Evolutionary conservation across 2,797 vertebrate species (phyloP), one percentile per base, ranked within the genome.

Genomic region (Cirrhinus mrigala): DNA sequence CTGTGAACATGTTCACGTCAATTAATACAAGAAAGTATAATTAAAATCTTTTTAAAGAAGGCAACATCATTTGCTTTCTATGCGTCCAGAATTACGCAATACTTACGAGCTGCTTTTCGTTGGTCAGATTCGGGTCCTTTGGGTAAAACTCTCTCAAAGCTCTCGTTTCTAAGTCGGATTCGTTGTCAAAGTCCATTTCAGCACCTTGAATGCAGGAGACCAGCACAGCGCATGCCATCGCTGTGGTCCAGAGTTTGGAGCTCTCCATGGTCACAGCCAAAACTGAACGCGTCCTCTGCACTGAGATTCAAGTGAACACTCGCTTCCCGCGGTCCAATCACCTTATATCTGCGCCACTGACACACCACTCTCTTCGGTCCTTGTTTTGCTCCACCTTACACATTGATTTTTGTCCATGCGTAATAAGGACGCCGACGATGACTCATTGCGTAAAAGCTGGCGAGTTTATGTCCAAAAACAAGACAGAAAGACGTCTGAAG

Each of bases 51-150:
- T 68, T 24, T 62, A 20, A 64, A 75, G 3, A 58, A 20, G 1
- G 58, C 1, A 52, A 14, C 22, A 12, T 10, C 15, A 6, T 46
- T 68, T 20, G 18, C 8, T 33, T 69, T n/a, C 14, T 14, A 12
- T 15, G 6, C 50, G 6, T 14, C 1, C 37, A 27, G n/a, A 56
- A 40, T 71, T 60, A 12, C 20, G 83, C 20, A 79, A 70, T 60
- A 89, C 95, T 95, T 90, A 96, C 96, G 91, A 97, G 93, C 90
- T 96, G 94, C 87, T 96, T 96, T 91, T 97, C 95, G 62, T 93
- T 95, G 86, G 95, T 95, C 86, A 95, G 90, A 85, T 95, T 95
- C 3, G 94, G 92, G 86, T 94, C 94, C 91, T 96, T 96, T 0
- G 94, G 94, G 85, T 96, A 97, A 86, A 96, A 96, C 89, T 96